These are phyloP conservation scores for Palaemon carinicauda DNA, from an alignment of 1,140 invertebrate species.

Conservation along the genomic window DNA sequence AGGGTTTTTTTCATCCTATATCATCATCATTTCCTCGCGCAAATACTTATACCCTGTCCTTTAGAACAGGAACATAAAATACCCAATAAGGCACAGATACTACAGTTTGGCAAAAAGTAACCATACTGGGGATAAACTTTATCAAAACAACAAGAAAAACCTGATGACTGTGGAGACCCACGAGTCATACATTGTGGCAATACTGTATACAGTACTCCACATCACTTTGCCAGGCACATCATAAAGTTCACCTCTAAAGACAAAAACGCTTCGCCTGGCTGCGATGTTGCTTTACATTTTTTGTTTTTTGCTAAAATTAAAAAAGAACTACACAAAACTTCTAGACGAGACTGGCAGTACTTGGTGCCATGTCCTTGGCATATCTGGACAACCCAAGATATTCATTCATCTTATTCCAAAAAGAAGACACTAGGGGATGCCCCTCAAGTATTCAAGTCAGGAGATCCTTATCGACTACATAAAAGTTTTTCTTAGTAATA, in stretches of 20 bases:
- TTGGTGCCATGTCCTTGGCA: too few species aligned
- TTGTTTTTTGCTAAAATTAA: neutral
- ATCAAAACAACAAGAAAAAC: slow-evolving; percentile 17
- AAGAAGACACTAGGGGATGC: too few species aligned
- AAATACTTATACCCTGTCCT: slow-evolving; percentile 54
- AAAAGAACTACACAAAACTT: too few species aligned
- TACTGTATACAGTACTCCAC: slow-evolving; percentile 14
- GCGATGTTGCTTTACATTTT: neutral
- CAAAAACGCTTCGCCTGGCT: too few species aligned
- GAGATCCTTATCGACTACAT: neutral
- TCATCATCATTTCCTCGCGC: slow-evolving; percentile 42
- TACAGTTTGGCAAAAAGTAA: slow-evolving; percentile 56
- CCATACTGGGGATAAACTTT: slow-evolving; percentile 50
- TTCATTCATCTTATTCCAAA: too few species aligned
- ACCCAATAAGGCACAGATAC: slow-evolving; percentile 57
- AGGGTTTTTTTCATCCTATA: slow-evolving; percentile 40
- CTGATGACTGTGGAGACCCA: too few species aligned
- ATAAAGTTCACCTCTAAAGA: too few species aligned
- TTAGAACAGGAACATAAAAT: slow-evolving; percentile 55
- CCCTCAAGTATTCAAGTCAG: too few species aligned
- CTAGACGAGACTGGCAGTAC: too few species aligned
- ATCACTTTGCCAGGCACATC: neutral
- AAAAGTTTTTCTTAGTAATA: neutral
- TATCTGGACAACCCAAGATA: too few species aligned
- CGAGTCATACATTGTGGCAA: slow-evolving; percentile 23